Base-by-base conservation (phyloP, 2,888 invertebrate species). In the Macrostomum cliftonense region DNA sequence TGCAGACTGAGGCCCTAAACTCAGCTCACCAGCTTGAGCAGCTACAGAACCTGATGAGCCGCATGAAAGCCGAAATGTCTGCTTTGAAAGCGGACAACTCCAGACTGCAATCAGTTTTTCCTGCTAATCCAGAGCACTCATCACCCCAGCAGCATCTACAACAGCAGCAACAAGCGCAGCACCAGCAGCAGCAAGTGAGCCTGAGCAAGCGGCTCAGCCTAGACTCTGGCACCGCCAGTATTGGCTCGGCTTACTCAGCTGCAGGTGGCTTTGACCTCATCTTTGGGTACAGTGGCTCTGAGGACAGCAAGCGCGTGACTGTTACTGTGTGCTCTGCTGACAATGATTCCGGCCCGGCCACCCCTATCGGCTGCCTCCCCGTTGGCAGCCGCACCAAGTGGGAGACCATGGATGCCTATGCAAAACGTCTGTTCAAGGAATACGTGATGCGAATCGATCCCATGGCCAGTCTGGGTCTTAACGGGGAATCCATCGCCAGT, bases 11-110 rank as follows among this genome's bases (percentile, higher is more conserved):
- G 71, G 93, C 95, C 9, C 74, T 97, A 37, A 88, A 88, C 58
- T 89, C 91, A 0, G 93, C 93, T 2, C 91, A 93, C 70, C 93
- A 97, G 70, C 75, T 97, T 49, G 93, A 95, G 70, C 88, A 85
- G 58, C 76, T 95, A 17, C 83, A 88, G 68, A 95, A 97, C 65
- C 87, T 89, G 46, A 87, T 97, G 63, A 86, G 83, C 70, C 87
- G 87, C 72, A 88, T 95, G 86, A 81, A 88, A 75, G 85, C 80
- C 68, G 93, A 97, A 73, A 93, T 95, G 88, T 76, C 87, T 64
- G 86, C 83, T 63, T 74, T 97, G 60, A 91, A 91, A 68, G 87
- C 91, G 62, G 93, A 95, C 72, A 93, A 95, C 69, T 88, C 91
- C 67, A 77, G 91, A 21, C 76, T 93, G 1, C 89, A 89, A 9